phyloP scores from a whole-genome alignment of 2,797 vertebrate species.

The Neostethus bicornis region DNA sequence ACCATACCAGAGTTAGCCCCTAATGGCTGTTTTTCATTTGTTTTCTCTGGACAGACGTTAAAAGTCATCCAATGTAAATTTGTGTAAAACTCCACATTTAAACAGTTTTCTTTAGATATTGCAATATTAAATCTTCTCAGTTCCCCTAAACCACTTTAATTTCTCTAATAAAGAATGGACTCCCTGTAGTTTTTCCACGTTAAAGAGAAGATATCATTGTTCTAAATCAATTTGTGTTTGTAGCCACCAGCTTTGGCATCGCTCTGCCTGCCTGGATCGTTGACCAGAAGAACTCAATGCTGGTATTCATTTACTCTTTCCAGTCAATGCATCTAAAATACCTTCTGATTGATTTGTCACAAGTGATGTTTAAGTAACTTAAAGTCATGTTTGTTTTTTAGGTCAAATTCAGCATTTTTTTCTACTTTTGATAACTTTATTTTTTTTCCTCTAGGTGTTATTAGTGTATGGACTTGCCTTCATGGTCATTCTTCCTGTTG shows the following conservation, averaged over 20 bases:
- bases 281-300: conserved; percentile 99
- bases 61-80: no score
- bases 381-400: neutral
- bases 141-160: neutral
- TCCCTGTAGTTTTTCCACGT: neutral
- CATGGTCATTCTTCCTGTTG: conserved; percentile 98
- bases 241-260: conserved; percentile 96
- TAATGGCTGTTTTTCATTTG: no score
- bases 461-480: conserved; percentile 97
- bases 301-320: conserved; percentile 79
- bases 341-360: neutral
- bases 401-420: neutral
- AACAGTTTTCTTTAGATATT: no score
- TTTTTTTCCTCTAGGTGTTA: conserved; percentile 84
- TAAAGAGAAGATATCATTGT: neutral
- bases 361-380: neutral
- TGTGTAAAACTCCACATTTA: no score
- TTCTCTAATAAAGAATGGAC: neutral
- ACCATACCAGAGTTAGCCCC: no score
- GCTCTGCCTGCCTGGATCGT: conserved; percentile 99
- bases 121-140: neutral
- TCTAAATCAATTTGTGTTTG: conserved; percentile 10
- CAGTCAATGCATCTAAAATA: conserved; percentile 1
- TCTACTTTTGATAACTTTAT: neutral
- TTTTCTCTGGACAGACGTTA: no score